phyloP scores from a whole-genome alignment of 2,888 invertebrate genomes.

The Melinaea marsaeus region DNA sequence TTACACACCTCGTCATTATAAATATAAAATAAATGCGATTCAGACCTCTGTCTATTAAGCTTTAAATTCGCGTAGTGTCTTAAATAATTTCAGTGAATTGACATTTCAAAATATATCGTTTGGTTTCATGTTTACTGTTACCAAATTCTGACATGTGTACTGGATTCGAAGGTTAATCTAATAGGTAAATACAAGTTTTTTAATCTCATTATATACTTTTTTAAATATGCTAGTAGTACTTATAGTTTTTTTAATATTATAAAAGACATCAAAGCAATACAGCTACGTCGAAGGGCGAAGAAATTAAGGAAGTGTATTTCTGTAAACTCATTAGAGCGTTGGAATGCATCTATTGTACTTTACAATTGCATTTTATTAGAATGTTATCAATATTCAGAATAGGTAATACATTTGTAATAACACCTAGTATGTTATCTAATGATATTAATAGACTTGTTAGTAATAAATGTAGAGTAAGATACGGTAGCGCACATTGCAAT shows the following conservation, averaged over 20 bases:
- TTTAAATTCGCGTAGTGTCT: constrained; percentile 35
- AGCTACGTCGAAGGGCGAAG: too few relatives aligned
- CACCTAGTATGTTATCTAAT: background rate
- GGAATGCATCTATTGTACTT: background rate
- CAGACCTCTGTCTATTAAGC: constrained; percentile 33
- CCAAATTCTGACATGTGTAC: constrained; percentile 31
- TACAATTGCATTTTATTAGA: background rate
- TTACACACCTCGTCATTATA: constrained; percentile 35
- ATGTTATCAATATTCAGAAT: background rate
- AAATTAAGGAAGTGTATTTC: background rate
- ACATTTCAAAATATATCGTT: constrained; percentile 26
- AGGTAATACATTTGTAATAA: too few relatives aligned
- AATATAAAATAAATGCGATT: constrained; percentile 36
- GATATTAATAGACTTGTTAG: background rate
- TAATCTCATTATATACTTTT: background rate
- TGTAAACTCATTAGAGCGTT: background rate
- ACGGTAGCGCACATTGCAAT: constrained; percentile 38
- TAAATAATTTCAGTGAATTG: constrained; percentile 33
- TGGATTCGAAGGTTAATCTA: constrained; percentile 26
- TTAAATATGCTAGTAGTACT: background rate
- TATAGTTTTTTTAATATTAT: too few relatives aligned
- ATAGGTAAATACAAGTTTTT: constrained; percentile 24
- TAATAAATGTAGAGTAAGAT: constrained; percentile 44
- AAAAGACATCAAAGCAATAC: too few relatives aligned
- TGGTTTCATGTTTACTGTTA: constrained; percentile 26